Evolutionary conservation across 2,113 vertebrate genomes (phyloP).

Genomic region (Catagonus wagneri): DNA sequence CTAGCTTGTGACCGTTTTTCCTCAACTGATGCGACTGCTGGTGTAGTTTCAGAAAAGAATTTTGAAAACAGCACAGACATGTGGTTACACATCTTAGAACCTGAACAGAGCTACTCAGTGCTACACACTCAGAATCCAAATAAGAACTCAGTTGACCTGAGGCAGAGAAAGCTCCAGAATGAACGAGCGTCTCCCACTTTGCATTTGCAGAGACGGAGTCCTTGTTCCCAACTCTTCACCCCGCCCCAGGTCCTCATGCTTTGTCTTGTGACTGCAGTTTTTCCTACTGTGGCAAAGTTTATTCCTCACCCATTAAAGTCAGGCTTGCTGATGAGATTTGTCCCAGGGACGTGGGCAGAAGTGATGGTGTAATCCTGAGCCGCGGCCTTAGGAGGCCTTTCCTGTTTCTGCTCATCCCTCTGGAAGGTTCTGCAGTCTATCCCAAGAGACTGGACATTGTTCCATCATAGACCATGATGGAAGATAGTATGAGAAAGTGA

Average conservation of each 20-base stretch:
- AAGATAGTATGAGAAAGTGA: too few relatives aligned
- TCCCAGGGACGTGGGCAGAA: background rate
- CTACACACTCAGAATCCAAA: constrained; percentile 17
- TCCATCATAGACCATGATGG: too few relatives aligned
- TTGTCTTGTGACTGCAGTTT: background rate
- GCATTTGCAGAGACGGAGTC: background rate
- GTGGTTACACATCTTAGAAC: background rate
- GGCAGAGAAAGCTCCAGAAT: background rate
- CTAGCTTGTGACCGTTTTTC: background rate
- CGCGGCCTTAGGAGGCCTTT: background rate
- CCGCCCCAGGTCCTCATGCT: background rate
- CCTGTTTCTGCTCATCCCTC: background rate
- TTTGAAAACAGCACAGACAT: background rate
- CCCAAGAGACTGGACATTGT: too few relatives aligned
- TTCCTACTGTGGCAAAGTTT: background rate
- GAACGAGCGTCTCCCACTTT: background rate
- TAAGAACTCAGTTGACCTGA: too few relatives aligned
- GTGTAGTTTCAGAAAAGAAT: background rate
- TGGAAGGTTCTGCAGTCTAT: too few relatives aligned
- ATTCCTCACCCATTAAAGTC: background rate
- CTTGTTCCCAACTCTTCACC: background rate
- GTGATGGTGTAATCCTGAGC: background rate
- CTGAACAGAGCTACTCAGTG: background rate
- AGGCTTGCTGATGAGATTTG: background rate
- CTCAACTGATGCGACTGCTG: background rate